Conservation (phyloP, 2,888 invertebrate genomes). For the Dorcus hopei region DNA sequence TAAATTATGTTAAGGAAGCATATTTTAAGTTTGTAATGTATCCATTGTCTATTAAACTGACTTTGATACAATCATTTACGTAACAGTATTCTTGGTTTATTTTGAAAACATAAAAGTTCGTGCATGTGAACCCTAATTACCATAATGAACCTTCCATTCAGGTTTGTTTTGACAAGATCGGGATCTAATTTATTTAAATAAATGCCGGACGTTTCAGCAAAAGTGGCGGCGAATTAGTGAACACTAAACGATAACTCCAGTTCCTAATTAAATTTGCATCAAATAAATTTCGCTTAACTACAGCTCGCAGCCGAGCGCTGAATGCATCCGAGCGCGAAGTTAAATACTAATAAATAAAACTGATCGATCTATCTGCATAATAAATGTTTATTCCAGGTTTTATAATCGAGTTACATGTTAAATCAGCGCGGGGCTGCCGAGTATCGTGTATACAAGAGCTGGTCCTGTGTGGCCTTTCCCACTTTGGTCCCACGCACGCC, state of each 20-base stretch:
- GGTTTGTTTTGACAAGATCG: no score
- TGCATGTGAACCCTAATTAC: no score
- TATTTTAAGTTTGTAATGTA: no score
- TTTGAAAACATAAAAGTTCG: no score
- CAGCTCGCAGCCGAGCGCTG: constrained; percentile 9
- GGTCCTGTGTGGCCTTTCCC: constrained; percentile 24
- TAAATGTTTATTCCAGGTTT: constrained; percentile 25
- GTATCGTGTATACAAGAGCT: constrained; percentile 24
- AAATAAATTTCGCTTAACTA: constrained; percentile 11
- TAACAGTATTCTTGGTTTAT: no score
- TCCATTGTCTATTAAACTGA: no score
- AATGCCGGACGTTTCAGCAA: no score
- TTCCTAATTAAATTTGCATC: constrained; percentile 6
- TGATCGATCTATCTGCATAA: constrained; percentile 25
- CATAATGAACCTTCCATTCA: no score
- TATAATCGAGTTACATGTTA: constrained; percentile 26
- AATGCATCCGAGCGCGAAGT: constrained; percentile 19
- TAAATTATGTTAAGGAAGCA: no score
- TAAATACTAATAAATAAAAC: constrained; percentile 24
- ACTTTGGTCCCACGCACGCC: constrained; percentile 23
- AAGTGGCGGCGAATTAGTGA: not conserved
- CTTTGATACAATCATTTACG: no score
- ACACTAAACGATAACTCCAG: constrained; percentile 1
- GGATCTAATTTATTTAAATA: no score
- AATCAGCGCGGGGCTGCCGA: constrained; percentile 26